Evolutionary conservation across 1,140 invertebrate genomes (phyloP).

Genomic region (Lordiphosa stackelbergi): DNA sequence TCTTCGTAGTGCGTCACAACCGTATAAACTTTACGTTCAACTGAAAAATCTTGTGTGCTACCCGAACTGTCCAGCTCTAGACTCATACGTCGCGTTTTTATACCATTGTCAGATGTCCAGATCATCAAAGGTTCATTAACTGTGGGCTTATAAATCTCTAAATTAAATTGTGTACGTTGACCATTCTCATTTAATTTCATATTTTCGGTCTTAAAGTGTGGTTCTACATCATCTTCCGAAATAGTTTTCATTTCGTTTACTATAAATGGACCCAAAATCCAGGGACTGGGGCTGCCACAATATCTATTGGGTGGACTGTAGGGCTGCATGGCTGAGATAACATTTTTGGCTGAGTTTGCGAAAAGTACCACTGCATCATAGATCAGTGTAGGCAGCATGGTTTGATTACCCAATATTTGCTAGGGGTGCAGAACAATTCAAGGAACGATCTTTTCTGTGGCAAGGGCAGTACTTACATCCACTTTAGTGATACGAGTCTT

Average conservation of each 20-base stretch:
- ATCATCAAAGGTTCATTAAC: conserved; percentile 66
- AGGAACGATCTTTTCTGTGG: too few species aligned
- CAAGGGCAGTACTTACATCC: conserved; percentile 32
- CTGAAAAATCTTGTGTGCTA: conserved; percentile 57
- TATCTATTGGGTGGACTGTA: conserved; percentile 46
- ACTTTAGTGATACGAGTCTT: conserved; percentile 48
- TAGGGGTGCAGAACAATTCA: conserved; percentile 70
- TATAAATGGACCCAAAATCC: conserved; percentile 57
- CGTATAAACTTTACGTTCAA: conserved; percentile 46
- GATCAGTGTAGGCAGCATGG: conserved; percentile 78
- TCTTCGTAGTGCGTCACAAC: conserved; percentile 67
- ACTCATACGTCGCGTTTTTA: conserved; percentile 30
- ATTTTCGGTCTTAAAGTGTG: conserved; percentile 71
- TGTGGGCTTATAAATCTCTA: conserved; percentile 83
- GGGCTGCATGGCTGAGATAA: conserved; percentile 45
- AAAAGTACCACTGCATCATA: conserved; percentile 85
- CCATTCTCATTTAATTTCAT: conserved; percentile 86
- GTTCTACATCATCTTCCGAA: conserved; percentile 70
- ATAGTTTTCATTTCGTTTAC: conserved; percentile 67
- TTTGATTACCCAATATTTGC: conserved; percentile 63
- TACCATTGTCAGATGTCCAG: conserved; percentile 59
- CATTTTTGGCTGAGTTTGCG: conserved; percentile 80
- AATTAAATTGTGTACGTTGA: conserved; percentile 83
- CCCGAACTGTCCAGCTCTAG: conserved; percentile 31
- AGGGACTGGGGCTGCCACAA: conserved; percentile 37